Conservation (phyloP, 2,113 vertebrate genomes). For the Manacus vitellinus region DNA sequence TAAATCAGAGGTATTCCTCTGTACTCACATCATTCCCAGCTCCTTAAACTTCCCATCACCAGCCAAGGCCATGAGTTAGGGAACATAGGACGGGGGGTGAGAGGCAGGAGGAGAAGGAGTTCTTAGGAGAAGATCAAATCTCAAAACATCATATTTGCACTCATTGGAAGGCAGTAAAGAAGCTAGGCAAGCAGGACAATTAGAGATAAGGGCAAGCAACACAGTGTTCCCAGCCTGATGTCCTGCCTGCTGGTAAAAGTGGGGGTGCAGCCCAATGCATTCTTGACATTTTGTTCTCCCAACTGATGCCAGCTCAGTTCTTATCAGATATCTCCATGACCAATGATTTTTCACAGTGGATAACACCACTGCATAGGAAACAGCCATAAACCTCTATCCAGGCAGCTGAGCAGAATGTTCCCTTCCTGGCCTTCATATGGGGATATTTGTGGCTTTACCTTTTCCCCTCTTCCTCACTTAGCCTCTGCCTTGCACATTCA, state of each 20-base stretch:
- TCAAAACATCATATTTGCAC: neutral
- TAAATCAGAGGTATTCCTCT: neutral
- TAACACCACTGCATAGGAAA: neutral
- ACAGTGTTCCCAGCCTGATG: neutral
- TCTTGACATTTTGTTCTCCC: constrained; percentile 67
- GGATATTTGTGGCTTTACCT: constrained; percentile 5
- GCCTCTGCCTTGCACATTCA: neutral
- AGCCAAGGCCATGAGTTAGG: neutral
- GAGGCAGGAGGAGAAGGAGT: neutral
- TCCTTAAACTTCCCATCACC: neutral
- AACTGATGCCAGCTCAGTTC: constrained; percentile 26
- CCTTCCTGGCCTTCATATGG: neutral
- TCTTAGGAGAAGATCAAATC: neutral
- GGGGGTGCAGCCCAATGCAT: neutral
- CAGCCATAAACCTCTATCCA: constrained; percentile 7
- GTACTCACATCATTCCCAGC: neutral
- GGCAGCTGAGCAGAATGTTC: constrained; percentile 31
- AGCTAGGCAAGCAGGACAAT: neutral
- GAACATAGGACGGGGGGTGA: neutral
- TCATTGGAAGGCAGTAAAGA: constrained; percentile 43
- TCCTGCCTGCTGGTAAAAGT: constrained; percentile 46
- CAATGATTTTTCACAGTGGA: constrained; percentile 40
- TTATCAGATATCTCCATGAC: constrained; percentile 62
- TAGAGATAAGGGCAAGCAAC: constrained; percentile 32
- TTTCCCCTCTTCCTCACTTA: neutral